These are phyloP conservation scores for Ciconia stormi DNA, from an alignment of 2,113 vertebrate genomes.

Conservation along the genomic window DNA sequence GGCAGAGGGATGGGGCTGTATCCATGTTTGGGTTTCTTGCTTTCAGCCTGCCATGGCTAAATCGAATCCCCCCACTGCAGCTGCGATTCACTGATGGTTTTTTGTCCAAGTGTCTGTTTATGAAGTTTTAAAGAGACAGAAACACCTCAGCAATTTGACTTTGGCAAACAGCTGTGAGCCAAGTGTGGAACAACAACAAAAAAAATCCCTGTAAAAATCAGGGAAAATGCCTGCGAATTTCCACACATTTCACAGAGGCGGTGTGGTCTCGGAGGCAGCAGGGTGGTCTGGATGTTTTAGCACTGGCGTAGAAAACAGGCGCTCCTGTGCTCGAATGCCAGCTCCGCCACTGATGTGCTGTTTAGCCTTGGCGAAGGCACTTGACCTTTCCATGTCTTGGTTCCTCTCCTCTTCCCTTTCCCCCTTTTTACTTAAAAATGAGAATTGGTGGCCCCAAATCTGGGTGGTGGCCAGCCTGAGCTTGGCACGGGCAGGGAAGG, in stretches of 20 bases:
- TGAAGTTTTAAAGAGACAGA: constrained; percentile 69
- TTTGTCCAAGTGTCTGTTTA: constrained; percentile 65
- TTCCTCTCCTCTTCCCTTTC: not conserved
- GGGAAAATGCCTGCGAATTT: constrained; percentile 74
- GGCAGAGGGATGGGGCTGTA: not conserved
- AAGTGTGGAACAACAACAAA: constrained; percentile 70
- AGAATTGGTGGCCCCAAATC: constrained; percentile 26
- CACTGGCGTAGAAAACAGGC: constrained; percentile 37
- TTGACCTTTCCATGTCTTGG: not conserved
- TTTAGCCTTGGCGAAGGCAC: not conserved
- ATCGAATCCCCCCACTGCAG: not conserved
- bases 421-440: not conserved
- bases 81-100: constrained; percentile 39
- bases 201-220: constrained; percentile 75
- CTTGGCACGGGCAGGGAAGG: constrained; percentile 66
- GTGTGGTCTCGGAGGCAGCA: constrained; percentile 69
- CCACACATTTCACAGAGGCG: constrained; percentile 72
- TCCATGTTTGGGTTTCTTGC: not conserved
- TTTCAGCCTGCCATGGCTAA: not conserved
- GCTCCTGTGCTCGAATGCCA: not conserved
- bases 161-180: constrained; percentile 74
- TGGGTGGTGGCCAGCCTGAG: constrained; percentile 51
- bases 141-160: constrained; percentile 74
- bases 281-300: constrained; percentile 72
- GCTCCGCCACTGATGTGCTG: not conserved